Conservation (phyloP, 2,797 vertebrate species). For the Saxicola maurus region DNA sequence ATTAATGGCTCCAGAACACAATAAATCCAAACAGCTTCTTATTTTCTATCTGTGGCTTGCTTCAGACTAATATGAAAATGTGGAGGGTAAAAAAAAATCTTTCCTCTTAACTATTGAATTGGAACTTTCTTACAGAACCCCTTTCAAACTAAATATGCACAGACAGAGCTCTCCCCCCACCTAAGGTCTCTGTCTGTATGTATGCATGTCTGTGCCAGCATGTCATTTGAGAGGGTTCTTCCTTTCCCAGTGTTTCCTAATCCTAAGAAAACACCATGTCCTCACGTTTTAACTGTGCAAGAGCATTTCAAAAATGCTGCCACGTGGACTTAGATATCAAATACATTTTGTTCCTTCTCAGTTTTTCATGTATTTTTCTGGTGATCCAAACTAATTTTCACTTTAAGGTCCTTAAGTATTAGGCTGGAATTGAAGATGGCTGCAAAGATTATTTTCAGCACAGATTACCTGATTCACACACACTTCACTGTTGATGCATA, state of each 20-base stretch:
- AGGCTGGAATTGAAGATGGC: background rate
- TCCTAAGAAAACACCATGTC: conserved; percentile 31
- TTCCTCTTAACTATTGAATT: background rate
- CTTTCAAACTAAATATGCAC: background rate
- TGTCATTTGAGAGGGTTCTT: conserved; percentile 38
- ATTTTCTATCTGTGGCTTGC: background rate
- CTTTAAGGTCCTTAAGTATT: background rate
- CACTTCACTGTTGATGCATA: background rate
- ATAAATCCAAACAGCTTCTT: conserved; percentile 37
- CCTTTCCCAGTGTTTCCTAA: conserved; percentile 13
- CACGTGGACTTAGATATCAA: background rate
- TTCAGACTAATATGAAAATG: conserved; percentile 40
- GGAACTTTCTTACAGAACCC: background rate
- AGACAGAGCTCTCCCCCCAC: background rate
- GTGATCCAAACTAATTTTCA: background rate
- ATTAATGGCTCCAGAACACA: conserved; percentile 73
- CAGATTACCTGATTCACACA: background rate
- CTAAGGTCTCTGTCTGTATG: background rate
- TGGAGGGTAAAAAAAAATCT: background rate
- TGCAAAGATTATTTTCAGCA: background rate
- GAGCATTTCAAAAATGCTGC: conserved; percentile 8
- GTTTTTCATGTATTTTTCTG: background rate
- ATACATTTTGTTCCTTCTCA: background rate
- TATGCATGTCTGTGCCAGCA: background rate
- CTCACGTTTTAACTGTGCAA: background rate